Percentiles rank a stretch among this genome's conserved stretches.
Evolutionary conservation across 2,797 vertebrate species (phyloP).

Genomic region (Rhadinocentrus ornatus): DNA sequence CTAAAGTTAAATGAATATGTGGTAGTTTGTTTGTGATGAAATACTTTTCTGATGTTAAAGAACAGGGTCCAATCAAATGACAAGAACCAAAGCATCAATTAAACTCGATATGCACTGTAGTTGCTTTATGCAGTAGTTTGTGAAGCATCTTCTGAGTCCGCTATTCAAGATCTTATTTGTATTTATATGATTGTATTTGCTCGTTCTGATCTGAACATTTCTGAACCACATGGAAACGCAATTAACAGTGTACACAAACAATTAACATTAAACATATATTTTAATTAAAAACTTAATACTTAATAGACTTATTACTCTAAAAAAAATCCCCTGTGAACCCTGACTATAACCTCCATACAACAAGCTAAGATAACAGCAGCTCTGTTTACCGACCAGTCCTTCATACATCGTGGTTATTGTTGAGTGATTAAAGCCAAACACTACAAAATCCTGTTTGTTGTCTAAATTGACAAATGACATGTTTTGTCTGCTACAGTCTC

Average conservation of each 20-base stretch:
- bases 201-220: not conserved
- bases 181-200: not conserved
- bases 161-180: not conserved
- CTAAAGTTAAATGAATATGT: not conserved
- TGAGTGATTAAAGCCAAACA: conserved; percentile 27
- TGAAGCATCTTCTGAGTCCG: not conserved
- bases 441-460: conserved; percentile 37
- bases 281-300: not conserved
- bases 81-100: not conserved
- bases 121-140: not conserved
- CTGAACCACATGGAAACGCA: not conserved
- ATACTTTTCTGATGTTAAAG: not conserved
- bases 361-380: conserved; percentile 1
- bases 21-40: not conserved
- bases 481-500: conserved; percentile 17
- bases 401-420: conserved; percentile 7
- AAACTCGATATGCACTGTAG: not conserved
- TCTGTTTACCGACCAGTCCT: not conserved
- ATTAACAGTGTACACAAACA: not conserved
- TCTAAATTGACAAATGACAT: conserved; percentile 48
- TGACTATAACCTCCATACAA: not conserved
- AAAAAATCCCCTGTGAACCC: no score
- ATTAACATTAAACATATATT: not conserved
- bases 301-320: no score
- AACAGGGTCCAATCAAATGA: not conserved